Conservation (phyloP, 1,140 invertebrate species). For the Drosophila orosa region DNA sequence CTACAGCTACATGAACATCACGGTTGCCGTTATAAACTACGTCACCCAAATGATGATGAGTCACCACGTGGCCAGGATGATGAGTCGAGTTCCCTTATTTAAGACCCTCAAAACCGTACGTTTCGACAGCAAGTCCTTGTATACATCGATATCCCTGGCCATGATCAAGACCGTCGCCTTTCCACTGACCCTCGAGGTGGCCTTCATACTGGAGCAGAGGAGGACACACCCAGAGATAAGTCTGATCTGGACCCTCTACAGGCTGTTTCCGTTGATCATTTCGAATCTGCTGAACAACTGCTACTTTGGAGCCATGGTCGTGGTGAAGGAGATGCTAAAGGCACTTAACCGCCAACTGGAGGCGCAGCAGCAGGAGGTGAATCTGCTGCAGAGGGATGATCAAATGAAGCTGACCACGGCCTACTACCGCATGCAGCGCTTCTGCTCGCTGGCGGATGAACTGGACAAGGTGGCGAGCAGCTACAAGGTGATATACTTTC, state of each 20-base stretch:
- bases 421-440: slow-evolving; percentile 71
- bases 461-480: slow-evolving; percentile 53
- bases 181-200: slow-evolving; percentile 54
- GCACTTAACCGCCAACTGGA: slow-evolving; percentile 49
- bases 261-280: slow-evolving; percentile 65
- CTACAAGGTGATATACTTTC: slow-evolving; percentile 53
- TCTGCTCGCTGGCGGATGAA: slow-evolving; percentile 67
- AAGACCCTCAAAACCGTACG: slow-evolving; percentile 35
- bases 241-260: slow-evolving; percentile 57
- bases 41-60: slow-evolving; percentile 54
- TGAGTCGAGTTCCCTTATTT: slow-evolving; percentile 62
- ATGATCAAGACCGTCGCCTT: slow-evolving; percentile 56
- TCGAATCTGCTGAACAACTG: slow-evolving; percentile 73
- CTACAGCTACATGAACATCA: slow-evolving; percentile 72
- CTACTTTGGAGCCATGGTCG: slow-evolving; percentile 66
- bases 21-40: slow-evolving; percentile 63
- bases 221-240: slow-evolving; percentile 50
- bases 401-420: slow-evolving; percentile 41
- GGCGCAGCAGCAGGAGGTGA: slow-evolving; percentile 54
- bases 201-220: slow-evolving; percentile 57
- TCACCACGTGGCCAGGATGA: slow-evolving; percentile 40
- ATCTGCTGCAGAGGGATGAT: slow-evolving; percentile 48
- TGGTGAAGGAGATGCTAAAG: slow-evolving; percentile 53
- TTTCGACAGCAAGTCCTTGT: slow-evolving; percentile 37
- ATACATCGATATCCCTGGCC: slow-evolving; percentile 39